phyloP scores from a whole-genome alignment of 2,888 invertebrate species.

The Leptopilina drosophilae region DNA sequence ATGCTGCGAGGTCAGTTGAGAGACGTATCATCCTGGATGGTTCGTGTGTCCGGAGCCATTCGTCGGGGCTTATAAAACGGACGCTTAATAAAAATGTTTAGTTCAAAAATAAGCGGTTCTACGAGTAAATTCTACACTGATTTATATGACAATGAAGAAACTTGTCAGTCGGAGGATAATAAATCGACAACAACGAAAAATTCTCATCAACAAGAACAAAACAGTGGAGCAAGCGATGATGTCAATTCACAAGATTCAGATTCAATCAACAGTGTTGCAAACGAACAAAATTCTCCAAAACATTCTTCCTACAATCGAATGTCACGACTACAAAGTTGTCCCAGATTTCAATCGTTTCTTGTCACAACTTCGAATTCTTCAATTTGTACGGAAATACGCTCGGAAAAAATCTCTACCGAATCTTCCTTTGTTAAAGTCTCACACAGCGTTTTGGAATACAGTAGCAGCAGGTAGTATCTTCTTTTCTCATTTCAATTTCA shows the following conservation, averaged over 20 bases:
- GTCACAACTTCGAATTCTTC: conserved; percentile 69
- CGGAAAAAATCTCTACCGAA: conserved; percentile 66
- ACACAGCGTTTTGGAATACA: conserved; percentile 73
- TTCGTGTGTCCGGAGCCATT: conserved; percentile 68
- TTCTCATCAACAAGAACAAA: conserved; percentile 64
- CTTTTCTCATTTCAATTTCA: background rate
- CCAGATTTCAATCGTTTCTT: conserved; percentile 73
- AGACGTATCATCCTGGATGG: conserved; percentile 71
- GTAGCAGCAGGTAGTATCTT: conserved; percentile 69
- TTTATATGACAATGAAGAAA: conserved; percentile 62
- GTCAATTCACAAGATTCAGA: conserved; percentile 70
- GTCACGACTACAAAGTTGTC: conserved; percentile 72
- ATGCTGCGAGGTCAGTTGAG: conserved; percentile 73
- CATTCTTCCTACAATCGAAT: conserved; percentile 73
- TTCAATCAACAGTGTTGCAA: conserved; percentile 58
- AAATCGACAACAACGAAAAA: conserved; percentile 57
- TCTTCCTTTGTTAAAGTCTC: conserved; percentile 71
- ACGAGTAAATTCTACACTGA: conserved; percentile 74
- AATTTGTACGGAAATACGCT: conserved; percentile 61
- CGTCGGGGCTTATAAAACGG: conserved; percentile 60
- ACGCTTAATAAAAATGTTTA: conserved; percentile 71
- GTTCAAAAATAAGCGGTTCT: conserved; percentile 68
- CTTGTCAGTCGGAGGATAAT: conserved; percentile 56
- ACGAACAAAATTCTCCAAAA: conserved; percentile 66
- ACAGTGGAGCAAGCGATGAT: conserved; percentile 68